Percentiles rank a stretch among this genome's conserved stretches.
These are phyloP conservation scores for Zaprionus capensis DNA, from an alignment of 1,140 invertebrate genomes.

Conservation along the genomic window DNA sequence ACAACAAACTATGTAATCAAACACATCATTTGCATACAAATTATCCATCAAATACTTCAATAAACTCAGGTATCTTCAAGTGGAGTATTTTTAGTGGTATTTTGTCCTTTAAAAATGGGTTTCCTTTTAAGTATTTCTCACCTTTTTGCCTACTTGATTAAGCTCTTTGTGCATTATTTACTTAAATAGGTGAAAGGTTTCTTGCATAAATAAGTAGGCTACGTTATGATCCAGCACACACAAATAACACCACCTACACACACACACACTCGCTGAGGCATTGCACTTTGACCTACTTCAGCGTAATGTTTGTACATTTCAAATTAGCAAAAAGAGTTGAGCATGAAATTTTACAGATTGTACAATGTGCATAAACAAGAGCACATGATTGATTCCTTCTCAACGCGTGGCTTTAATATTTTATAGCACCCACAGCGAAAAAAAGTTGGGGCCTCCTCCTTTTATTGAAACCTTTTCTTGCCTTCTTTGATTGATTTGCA, in stretches of 20 bases:
- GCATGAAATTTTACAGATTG: slow-evolving; percentile 12
- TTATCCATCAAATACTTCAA: not conserved
- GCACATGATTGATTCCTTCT: slow-evolving; percentile 12
- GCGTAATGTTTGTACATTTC: not conserved
- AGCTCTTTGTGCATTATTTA: not conserved
- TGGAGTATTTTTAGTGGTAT: not conserved
- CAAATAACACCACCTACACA: not conserved
- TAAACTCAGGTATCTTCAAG: not conserved
- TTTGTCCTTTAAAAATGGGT: not conserved
- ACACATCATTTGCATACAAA: not conserved
- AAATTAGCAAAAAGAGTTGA: slow-evolving; percentile 25
- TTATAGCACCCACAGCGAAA: not conserved
- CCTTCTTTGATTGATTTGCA: slow-evolving; percentile 9
- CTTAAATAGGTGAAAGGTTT: slow-evolving; percentile 7
- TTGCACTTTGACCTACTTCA: slow-evolving; percentile 29
- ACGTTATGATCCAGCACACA: not conserved
- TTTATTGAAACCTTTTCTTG: not conserved
- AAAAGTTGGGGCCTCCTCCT: not conserved
- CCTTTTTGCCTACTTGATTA: slow-evolving; percentile 6
- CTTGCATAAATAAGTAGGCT: not conserved
- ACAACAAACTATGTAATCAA: not conserved
- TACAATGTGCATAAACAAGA: slow-evolving; percentile 16
- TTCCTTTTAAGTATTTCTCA: not conserved
- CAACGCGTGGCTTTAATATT: not conserved
- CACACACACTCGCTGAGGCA: not conserved